Evolutionary conservation across 2,888 invertebrate species (phyloP).

Genomic region (Conistra vaccinii): DNA sequence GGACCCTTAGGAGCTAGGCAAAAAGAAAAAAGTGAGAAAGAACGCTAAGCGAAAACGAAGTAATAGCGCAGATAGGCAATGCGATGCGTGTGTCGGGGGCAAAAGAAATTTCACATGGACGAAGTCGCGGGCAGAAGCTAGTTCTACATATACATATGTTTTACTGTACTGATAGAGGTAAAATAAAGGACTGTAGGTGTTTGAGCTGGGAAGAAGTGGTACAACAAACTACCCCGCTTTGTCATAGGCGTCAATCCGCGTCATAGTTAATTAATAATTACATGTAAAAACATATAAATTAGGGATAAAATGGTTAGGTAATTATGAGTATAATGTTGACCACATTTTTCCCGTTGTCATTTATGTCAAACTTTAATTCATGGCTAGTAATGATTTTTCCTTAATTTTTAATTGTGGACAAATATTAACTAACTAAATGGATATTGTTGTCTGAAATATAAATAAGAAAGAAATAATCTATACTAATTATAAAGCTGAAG

Average conservation of each 20-base stretch:
- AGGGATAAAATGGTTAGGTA: neutral
- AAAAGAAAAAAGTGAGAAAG: too few relatives aligned
- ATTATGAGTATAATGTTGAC: too few relatives aligned
- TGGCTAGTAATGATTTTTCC: neutral
- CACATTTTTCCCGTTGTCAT: constrained; percentile 21
- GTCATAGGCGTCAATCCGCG: neutral
- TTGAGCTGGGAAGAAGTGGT: neutral
- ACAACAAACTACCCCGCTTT: neutral
- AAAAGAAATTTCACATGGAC: too few relatives aligned
- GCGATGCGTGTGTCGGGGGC: too few relatives aligned
- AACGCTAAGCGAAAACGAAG: too few relatives aligned
- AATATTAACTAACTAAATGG: neutral
- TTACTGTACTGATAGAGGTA: neutral
- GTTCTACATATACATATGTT: neutral
- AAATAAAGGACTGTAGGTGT: neutral
- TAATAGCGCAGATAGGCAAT: too few relatives aligned
- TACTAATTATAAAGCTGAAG: too few relatives aligned
- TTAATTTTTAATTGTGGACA: neutral
- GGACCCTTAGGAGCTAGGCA: too few relatives aligned
- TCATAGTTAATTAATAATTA: neutral
- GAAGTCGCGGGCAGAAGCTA: too few relatives aligned
- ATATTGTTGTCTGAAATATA: too few relatives aligned
- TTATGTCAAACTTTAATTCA: constrained; percentile 6
- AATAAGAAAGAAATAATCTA: too few relatives aligned
- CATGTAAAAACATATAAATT: constrained; percentile 6